These are phyloP conservation scores for Columba janthina DNA, from an alignment of 2,113 vertebrate species.

Conservation along the genomic window DNA sequence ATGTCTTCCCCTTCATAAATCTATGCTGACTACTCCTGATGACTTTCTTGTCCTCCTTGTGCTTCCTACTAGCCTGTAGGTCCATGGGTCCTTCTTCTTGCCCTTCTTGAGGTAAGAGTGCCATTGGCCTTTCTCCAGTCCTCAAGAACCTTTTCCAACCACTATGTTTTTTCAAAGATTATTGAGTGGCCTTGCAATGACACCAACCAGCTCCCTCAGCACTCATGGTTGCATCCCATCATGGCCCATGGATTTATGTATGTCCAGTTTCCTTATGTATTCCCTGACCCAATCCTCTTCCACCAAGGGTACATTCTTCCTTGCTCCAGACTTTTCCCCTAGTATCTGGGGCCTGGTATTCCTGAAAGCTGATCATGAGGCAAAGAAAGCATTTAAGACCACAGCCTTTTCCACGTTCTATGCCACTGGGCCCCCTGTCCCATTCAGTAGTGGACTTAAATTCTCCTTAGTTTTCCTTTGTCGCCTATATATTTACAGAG, in stretches of 20 bases:
- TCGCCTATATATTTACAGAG: not conserved
- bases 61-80: not conserved
- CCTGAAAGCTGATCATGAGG: not conserved
- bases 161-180: not conserved
- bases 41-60: not conserved
- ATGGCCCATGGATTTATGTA: no score
- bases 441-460: not conserved
- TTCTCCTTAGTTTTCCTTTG: not conserved
- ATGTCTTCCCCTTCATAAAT: not conserved
- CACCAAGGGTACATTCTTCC: no score
- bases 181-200: no score
- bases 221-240: no score
- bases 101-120: not conserved
- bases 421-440: rapidly evolving
- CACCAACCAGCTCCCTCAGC: no score
- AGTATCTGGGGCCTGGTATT: not conserved
- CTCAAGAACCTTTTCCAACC: not conserved
- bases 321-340: no score
- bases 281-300: no score
- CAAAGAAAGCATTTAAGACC: not conserved
- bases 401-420: not conserved
- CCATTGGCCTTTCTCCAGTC: not conserved
- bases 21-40: not conserved
- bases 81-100: not conserved
- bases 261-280: no score